phyloP scores from a whole-genome alignment of 2,113 vertebrate species.

The Cottus gobio region DNA sequence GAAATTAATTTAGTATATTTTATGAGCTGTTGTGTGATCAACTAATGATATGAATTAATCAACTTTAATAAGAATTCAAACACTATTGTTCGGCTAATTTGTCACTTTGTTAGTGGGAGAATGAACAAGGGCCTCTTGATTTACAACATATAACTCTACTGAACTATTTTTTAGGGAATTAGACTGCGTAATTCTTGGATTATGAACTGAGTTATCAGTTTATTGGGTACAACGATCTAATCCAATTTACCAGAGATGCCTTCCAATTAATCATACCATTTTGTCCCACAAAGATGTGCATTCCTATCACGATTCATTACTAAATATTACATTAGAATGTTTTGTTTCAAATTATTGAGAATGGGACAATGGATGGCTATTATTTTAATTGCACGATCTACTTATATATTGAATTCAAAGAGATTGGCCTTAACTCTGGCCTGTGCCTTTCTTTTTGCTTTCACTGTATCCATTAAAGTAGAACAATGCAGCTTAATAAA shows the following conservation, averaged over 20 bases:
- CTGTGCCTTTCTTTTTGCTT: conserved; percentile 32
- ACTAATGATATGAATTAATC: conserved; percentile 89
- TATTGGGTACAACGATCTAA: conserved; percentile 2
- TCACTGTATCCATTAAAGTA: conserved; percentile 18
- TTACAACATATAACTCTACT: conserved; percentile 74
- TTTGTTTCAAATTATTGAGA: not conserved
- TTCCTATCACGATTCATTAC: conserved; percentile 1
- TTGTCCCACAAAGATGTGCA: not conserved
- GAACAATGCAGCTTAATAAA: conserved; percentile 51
- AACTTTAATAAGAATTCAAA: conserved; percentile 90
- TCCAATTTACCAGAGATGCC: not conserved
- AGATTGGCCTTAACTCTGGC: not conserved
- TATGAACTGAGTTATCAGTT: conserved; percentile 4
- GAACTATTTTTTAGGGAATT: conserved; percentile 58
- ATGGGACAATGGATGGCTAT: not conserved
- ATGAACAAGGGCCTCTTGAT: conserved; percentile 83
- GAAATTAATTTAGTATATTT: conserved; percentile 84
- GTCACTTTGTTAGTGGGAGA: conserved; percentile 83
- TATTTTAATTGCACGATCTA: conserved; percentile 6
- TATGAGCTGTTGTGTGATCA: conserved; percentile 83
- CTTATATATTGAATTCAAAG: conserved; percentile 5
- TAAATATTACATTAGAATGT: not conserved
- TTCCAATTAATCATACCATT: not conserved
- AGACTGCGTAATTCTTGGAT: conserved; percentile 31
- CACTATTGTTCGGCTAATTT: conserved; percentile 85